A percentile compares a stretch with the other conserved stretches of the same genome.
These are phyloP conservation scores for Sterna hirundo DNA, from an alignment of 2,113 vertebrate genomes.

Conservation along the genomic window DNA sequence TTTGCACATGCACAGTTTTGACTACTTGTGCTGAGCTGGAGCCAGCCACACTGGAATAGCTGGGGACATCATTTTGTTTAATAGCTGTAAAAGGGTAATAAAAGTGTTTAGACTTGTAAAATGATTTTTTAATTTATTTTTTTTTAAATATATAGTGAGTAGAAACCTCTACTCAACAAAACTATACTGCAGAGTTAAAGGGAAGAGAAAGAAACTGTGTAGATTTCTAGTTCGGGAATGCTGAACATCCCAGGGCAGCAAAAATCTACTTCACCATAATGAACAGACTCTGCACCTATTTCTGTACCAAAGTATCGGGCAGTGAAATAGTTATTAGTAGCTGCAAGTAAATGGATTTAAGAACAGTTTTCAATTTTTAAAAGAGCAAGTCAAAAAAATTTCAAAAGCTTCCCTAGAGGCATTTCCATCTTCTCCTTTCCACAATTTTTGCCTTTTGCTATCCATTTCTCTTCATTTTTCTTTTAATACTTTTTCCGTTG, in stretches of 20 bases:
- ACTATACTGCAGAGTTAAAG: neutral
- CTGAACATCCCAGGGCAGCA: neutral
- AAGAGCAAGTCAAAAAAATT: neutral
- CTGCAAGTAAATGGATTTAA: neutral
- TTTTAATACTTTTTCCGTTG: neutral
- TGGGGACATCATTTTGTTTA: neutral
- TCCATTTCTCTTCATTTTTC: neutral
- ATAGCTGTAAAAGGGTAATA: neutral
- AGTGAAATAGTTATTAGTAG: neutral
- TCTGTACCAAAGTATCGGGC: neutral
- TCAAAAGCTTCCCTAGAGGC: neutral
- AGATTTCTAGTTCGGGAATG: neutral
- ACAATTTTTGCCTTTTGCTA: neutral
- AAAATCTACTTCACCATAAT: neutral
- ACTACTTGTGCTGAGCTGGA: neutral
- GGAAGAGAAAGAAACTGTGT: neutral
- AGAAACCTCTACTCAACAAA: neutral
- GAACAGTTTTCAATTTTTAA: neutral
- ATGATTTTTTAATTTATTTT: neutral
- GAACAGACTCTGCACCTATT: neutral
- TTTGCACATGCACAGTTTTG: neutral
- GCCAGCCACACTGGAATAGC: neutral
- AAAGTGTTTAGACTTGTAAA: neutral
- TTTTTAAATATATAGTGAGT: neutral
- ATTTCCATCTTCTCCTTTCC: neutral